Percentiles rank a stretch among this genome's conserved stretches.
These are phyloP conservation scores for Pedicia rivosa DNA, from an alignment of 2,888 invertebrate species.

Conservation along the genomic window DNA sequence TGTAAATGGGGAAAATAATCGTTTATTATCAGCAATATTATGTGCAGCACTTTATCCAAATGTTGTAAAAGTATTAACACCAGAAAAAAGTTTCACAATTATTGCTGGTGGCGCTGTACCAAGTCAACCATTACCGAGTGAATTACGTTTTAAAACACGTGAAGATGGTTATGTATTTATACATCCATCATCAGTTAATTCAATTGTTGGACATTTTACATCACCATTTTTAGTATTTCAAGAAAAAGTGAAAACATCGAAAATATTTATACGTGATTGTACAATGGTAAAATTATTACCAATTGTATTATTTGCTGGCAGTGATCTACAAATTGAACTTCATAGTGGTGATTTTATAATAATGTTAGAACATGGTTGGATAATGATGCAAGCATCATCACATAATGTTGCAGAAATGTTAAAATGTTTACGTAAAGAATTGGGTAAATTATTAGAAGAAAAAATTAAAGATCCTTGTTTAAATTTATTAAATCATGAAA, in stretches of 20 bases:
- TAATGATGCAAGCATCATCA: slow-evolving; percentile 59
- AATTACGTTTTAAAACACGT: slow-evolving; percentile 57
- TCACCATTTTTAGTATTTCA: slow-evolving; percentile 69
- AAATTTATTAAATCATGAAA: slow-evolving; percentile 54
- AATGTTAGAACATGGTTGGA: slow-evolving; percentile 66
- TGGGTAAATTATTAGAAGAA: slow-evolving; percentile 60
- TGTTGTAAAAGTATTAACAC: slow-evolving; percentile 64
- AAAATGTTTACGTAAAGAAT: slow-evolving; percentile 57
- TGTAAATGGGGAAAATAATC: slow-evolving; percentile 54
- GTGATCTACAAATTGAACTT: slow-evolving; percentile 52
- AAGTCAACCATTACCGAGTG: slow-evolving; percentile 48
- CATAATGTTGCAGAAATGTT: slow-evolving; percentile 70
- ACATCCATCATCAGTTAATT: slow-evolving; percentile 66
- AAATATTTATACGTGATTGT: slow-evolving; percentile 63
- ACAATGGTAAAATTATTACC: slow-evolving; percentile 65
- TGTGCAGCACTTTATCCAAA: slow-evolving; percentile 90
- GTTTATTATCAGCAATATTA: slow-evolving; percentile 64
- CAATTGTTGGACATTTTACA: slow-evolving; percentile 42
- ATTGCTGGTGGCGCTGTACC: slow-evolving; percentile 61
- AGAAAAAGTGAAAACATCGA: slow-evolving; percentile 67
- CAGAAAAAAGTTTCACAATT: slow-evolving; percentile 58
- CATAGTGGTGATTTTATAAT: slow-evolving; percentile 58
- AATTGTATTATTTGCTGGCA: slow-evolving; percentile 55
- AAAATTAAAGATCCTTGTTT: slow-evolving; percentile 71
- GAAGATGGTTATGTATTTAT: slow-evolving; percentile 55